Evolutionary conservation across 2,113 vertebrate species (phyloP).

Genomic region (Amphilophus citrinellus): DNA sequence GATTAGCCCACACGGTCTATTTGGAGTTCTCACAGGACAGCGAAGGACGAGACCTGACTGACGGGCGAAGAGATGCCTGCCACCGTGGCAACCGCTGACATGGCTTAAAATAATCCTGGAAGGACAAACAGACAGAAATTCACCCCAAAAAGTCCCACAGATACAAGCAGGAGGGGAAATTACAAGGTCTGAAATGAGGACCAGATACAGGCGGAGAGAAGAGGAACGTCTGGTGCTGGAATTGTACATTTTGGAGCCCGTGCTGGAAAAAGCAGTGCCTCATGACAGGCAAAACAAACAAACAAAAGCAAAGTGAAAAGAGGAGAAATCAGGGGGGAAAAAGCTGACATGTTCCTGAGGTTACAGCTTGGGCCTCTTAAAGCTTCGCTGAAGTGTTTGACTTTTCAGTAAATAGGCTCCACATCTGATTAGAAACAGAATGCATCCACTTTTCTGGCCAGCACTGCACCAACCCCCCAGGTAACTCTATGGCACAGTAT

Average conservation of each 20-base stretch:
- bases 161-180: slow-evolving; percentile 75
- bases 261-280: slow-evolving; percentile 57
- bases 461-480: neutral
- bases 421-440: slow-evolving; percentile 52
- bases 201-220: slow-evolving; percentile 52
- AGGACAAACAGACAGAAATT: slow-evolving; percentile 63
- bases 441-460: slow-evolving; percentile 10
- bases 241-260: slow-evolving; percentile 15
- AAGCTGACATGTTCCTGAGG: slow-evolving; percentile 33
- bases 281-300: slow-evolving; percentile 60
- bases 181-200: slow-evolving; percentile 75
- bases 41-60: slow-evolving; percentile 48
- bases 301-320: slow-evolving; percentile 42
- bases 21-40: slow-evolving; percentile 31
- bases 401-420: slow-evolving; percentile 50
- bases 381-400: slow-evolving; percentile 44
- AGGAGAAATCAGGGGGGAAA: slow-evolving; percentile 8
- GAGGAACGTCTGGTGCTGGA: slow-evolving; percentile 1
- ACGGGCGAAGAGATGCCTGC: slow-evolving; percentile 70
- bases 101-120: slow-evolving; percentile 65
- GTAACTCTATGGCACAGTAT: neutral
- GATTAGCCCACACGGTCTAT: slow-evolving; percentile 19
- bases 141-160: slow-evolving; percentile 58
- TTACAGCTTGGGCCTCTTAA: slow-evolving; percentile 45
- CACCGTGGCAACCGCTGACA: slow-evolving; percentile 77